A percentile compares a stretch with the other conserved stretches of the same genome.
Conservation (phyloP, 2,888 invertebrate genomes). For the Heliconius ismenius region DNA sequence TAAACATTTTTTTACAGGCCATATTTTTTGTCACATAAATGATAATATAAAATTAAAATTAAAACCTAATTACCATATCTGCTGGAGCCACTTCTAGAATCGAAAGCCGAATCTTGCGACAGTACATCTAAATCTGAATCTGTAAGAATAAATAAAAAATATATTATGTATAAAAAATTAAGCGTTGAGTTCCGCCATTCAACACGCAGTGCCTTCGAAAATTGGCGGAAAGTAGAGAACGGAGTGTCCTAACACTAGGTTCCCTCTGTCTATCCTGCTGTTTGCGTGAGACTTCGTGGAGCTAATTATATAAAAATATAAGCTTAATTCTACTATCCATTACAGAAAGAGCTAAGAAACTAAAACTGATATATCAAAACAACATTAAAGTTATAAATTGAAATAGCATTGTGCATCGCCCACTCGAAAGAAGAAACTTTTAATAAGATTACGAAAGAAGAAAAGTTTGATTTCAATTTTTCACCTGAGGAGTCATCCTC, state of each 20-base stretch:
- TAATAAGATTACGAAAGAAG: slow-evolving; percentile 35
- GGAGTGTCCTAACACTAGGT: no score
- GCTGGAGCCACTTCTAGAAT: slow-evolving; percentile 63
- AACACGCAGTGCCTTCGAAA: no score
- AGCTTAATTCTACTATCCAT: not conserved
- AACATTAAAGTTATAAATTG: slow-evolving; percentile 29
- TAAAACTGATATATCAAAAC: slow-evolving; percentile 20
- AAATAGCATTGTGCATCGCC: slow-evolving; percentile 20
- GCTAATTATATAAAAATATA: no score
- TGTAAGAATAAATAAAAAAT: not conserved
- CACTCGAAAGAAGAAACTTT: slow-evolving; percentile 28
- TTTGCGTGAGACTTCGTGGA: no score
- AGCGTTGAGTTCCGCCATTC: no score
- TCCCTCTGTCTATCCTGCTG: no score
- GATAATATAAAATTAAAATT: not conserved
- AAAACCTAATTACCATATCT: slow-evolving; percentile 48
- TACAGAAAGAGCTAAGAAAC: not conserved
- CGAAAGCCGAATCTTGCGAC: slow-evolving; percentile 61
- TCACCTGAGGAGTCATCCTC: slow-evolving; percentile 64
- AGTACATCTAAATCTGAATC: slow-evolving; percentile 56
- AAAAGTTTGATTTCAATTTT: slow-evolving; percentile 34
- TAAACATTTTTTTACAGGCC: no score
- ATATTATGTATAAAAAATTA: not conserved
- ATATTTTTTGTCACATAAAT: no score
- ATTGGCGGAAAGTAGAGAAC: no score